These are phyloP conservation scores for Pseudoips prasinana DNA, from an alignment of 2,888 invertebrate species.

Conservation along the genomic window DNA sequence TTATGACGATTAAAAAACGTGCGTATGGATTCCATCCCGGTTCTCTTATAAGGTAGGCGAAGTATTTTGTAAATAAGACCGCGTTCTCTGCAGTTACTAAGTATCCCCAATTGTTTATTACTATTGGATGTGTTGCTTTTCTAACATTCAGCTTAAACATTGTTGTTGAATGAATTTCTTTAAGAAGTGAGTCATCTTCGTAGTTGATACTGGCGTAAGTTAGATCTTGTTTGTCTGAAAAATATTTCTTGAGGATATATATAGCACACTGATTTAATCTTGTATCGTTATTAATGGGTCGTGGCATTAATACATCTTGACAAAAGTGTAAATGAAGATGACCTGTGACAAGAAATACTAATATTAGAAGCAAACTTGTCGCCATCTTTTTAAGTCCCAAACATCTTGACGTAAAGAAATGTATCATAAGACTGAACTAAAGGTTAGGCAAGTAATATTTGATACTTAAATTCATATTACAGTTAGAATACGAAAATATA, in stretches of 20 bases:
- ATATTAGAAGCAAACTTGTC: too few species aligned
- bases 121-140: not conserved
- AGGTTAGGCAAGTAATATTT: too few species aligned
- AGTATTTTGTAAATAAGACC: conserved; percentile 23
- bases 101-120: conserved; percentile 28
- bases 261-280: conserved; percentile 15
- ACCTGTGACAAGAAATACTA: not conserved
- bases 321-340: too few species aligned
- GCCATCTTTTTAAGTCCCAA: too few species aligned
- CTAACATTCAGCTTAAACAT: conserved; percentile 4
- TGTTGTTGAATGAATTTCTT: conserved; percentile 10
- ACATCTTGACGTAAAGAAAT: too few species aligned
- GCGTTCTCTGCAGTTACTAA: conserved; percentile 30
- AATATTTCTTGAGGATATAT: conserved; percentile 14
- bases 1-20: conserved; percentile 40
- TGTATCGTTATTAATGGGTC: not conserved
- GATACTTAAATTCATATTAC: too few species aligned
- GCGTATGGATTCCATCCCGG: conserved; percentile 45
- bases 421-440: too few species aligned
- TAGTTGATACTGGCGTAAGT: conserved; percentile 14
- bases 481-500: too few species aligned
- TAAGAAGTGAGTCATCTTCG: conserved; percentile 8
- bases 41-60: conserved; percentile 30
- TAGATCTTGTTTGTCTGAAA: conserved; percentile 3
- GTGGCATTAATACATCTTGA: not conserved